A percentile compares a stretch with the other conserved stretches of the same genome.
Evolutionary conservation across 2,113 vertebrate genomes (phyloP).

Genomic region (Brachypodius melanocephalos): DNA sequence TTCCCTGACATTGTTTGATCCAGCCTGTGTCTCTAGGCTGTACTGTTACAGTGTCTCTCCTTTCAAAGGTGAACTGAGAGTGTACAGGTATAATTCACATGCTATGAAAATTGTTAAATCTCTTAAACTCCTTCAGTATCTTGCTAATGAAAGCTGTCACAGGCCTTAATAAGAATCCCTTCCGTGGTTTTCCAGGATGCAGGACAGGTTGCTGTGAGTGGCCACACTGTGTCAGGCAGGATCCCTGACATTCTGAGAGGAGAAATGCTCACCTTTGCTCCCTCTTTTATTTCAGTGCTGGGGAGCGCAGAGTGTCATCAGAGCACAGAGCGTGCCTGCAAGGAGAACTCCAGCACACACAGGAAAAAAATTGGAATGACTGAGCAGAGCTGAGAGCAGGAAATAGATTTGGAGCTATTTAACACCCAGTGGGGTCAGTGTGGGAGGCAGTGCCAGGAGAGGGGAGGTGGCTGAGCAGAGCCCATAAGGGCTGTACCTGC

Average conservation of each 20-base stretch:
- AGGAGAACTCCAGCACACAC: background rate
- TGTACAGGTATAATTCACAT: background rate
- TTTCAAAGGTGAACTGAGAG: background rate
- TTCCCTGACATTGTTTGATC: background rate
- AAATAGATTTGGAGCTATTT: background rate
- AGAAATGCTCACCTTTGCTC: accelerated
- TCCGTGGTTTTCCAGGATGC: background rate
- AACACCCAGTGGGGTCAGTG: background rate
- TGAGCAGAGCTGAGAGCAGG: background rate
- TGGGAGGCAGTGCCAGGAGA: background rate
- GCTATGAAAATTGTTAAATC: background rate
- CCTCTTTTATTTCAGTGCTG: background rate
- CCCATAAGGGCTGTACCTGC: background rate
- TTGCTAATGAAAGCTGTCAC: background rate
- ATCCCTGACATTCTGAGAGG: background rate
- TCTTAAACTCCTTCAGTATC: background rate
- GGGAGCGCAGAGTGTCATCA: background rate
- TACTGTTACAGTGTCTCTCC: background rate
- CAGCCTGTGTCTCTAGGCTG: background rate
- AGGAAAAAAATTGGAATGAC: background rate
- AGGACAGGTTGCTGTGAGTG: background rate
- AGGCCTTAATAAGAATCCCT: background rate
- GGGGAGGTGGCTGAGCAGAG: background rate
- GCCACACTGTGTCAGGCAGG: background rate
- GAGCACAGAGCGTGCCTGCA: background rate